Evolutionary conservation across 2,888 invertebrate species (phyloP).

Genomic region (Chrysolina americana): DNA sequence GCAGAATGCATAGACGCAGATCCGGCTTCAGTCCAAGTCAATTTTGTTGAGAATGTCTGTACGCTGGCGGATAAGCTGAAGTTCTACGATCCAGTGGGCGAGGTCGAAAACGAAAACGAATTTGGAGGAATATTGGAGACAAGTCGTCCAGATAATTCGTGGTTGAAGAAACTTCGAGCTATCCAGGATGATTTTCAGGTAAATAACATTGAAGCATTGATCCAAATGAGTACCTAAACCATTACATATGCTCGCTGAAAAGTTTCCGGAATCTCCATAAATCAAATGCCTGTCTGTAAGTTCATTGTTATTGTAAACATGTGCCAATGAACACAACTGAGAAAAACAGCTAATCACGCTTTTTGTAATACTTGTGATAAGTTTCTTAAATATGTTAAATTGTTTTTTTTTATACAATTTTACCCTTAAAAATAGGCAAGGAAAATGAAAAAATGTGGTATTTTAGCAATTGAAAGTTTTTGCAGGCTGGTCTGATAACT

Average conservation of each 20-base stretch:
- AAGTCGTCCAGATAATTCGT: conserved; percentile 71
- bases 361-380: too few relatives aligned
- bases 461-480: conserved; percentile 25
- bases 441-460: too few relatives aligned
- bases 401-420: too few relatives aligned
- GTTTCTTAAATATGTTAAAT: too few relatives aligned
- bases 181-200: conserved; percentile 69
- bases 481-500: conserved; percentile 65
- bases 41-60: conserved; percentile 72
- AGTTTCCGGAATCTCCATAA: too few relatives aligned
- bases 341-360: too few relatives aligned
- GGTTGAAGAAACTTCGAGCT: conserved; percentile 73
- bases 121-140: conserved; percentile 59
- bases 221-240: not conserved
- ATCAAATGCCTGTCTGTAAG: too few relatives aligned
- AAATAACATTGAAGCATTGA: conserved; percentile 46
- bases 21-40: conserved; percentile 71
- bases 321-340: too few relatives aligned
- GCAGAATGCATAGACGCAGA: conserved; percentile 77
- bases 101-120: conserved; percentile 63
- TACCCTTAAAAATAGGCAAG: too few relatives aligned
- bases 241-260: too few relatives aligned
- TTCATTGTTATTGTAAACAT: too few relatives aligned
- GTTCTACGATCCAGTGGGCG: conserved; percentile 66
- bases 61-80: conserved; percentile 68